These are phyloP conservation scores for Myathropa florea DNA, from an alignment of 2,888 invertebrate species.

Conservation along the genomic window DNA sequence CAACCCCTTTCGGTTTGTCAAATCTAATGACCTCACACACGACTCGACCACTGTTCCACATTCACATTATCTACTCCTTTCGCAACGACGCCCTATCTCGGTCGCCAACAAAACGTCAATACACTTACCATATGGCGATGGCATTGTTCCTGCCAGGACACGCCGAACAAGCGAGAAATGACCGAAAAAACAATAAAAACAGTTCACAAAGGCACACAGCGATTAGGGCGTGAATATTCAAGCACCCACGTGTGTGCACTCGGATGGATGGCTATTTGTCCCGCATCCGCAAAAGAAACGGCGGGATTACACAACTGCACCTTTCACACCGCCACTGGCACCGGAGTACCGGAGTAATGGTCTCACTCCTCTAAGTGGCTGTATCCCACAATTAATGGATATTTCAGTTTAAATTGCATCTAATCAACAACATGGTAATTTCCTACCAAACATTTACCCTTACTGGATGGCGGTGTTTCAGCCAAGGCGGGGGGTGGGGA, in stretches of 20 bases:
- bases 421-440: slow-evolving; percentile 58
- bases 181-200: background rate
- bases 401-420: slow-evolving; percentile 50
- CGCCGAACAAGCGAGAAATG: background rate
- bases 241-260: slow-evolving; percentile 1
- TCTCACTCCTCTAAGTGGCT: slow-evolving; percentile 39
- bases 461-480: slow-evolving; percentile 12
- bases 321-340: background rate
- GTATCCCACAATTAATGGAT: slow-evolving; percentile 57
- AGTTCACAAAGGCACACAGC: background rate
- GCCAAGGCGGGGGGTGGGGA: slow-evolving; percentile 2
- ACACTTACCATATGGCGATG: background rate
- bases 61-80: background rate
- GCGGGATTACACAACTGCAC: background rate
- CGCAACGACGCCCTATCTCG: background rate
- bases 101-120: background rate
- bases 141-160: background rate
- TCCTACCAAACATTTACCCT: slow-evolving; percentile 47
- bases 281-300: slow-evolving; percentile 11
- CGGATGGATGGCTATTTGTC: slow-evolving; percentile 4
- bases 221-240: background rate
- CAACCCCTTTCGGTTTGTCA: background rate
- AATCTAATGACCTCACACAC: background rate
- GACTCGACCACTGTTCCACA: background rate
- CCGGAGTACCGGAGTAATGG: too few species aligned